phyloP scores from a whole-genome alignment of 2,888 invertebrate species.

The Gryllus longicercus region DNA sequence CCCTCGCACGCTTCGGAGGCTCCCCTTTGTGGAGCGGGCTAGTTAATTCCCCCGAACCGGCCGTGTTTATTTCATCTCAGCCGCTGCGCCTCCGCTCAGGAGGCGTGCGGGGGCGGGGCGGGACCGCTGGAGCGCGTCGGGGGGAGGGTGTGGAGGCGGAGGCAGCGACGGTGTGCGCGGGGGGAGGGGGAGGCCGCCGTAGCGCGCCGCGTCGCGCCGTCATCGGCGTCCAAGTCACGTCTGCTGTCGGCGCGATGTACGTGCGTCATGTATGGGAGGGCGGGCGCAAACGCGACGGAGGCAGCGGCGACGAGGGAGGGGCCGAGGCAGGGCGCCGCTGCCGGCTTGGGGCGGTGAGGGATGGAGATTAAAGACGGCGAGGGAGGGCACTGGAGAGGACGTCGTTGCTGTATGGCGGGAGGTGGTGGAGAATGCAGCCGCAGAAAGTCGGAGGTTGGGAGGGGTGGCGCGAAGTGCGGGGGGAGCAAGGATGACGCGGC shows the following conservation, averaged over 20 bases:
- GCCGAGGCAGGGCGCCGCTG: background rate
- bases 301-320: background rate
- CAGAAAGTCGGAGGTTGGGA: too few relatives aligned
- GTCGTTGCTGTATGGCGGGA: too few relatives aligned
- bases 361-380: too few relatives aligned
- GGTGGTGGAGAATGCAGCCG: too few relatives aligned
- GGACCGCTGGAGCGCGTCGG: background rate
- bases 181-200: background rate
- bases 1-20: background rate
- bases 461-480: too few relatives aligned
- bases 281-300: background rate
- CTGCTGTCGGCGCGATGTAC: constrained; percentile 17
- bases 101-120: background rate
- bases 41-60: constrained; percentile 17
- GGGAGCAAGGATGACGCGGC: too few relatives aligned
- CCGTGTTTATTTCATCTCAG: background rate
- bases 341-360: too few relatives aligned
- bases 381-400: too few relatives aligned
- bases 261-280: constrained; percentile 5
- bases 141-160: background rate
- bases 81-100: background rate
- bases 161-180: background rate
- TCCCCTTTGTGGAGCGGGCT: background rate
- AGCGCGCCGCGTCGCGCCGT: background rate
- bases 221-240: constrained; percentile 4